Base-by-base conservation (phyloP, 2,113 vertebrate species). In the Seriola quinqueradiata region DNA sequence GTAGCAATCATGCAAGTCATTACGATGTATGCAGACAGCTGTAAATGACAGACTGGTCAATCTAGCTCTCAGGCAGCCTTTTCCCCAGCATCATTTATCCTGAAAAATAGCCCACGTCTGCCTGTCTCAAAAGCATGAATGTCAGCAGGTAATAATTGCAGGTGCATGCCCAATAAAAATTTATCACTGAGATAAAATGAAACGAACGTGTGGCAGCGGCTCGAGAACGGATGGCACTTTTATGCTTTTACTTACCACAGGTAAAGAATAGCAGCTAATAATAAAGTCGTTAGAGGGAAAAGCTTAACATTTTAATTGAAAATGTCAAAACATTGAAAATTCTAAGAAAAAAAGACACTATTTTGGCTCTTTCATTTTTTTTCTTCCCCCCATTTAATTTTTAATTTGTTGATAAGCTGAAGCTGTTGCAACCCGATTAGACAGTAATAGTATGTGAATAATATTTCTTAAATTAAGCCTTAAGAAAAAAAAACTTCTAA, bases 21-120 rank as follows among this genome's bases (percentile, higher is more conserved):
- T 96, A 95, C 86, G 89, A 90, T 92, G 90, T 83, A 80, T 9
- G 88, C 86, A 93, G 82, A 92, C 92, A 84, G 94, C 93, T 93
- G 94, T 94, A 94, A 95, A 95, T 94, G 94, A 96, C 95, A 96
- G 95, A 95, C 91, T 92, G 91, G 87, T 92, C 93, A 95, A 95
- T 95, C 88, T 89, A 83, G 90, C 91, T 93, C 95, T 90, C 90
- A 87, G 95, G 93, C 92, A 93, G 57, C 93, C 83, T 94, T 89
- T 93, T 40, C 93, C 93, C 93, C 92, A 70, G 87, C 90, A 74
- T 94, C 91, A 96, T 96, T 96, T 95, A 96, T 96, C 94, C 95
- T 86, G 82, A 87, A 87, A 92, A 95, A 93, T 28, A 94, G 66
- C 71, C 73, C 54, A 16, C 36, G 85, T 76, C 87, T 83, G 85